Conservation (phyloP, 2,797 vertebrate species). For the Setipinna tenuifilis region DNA sequence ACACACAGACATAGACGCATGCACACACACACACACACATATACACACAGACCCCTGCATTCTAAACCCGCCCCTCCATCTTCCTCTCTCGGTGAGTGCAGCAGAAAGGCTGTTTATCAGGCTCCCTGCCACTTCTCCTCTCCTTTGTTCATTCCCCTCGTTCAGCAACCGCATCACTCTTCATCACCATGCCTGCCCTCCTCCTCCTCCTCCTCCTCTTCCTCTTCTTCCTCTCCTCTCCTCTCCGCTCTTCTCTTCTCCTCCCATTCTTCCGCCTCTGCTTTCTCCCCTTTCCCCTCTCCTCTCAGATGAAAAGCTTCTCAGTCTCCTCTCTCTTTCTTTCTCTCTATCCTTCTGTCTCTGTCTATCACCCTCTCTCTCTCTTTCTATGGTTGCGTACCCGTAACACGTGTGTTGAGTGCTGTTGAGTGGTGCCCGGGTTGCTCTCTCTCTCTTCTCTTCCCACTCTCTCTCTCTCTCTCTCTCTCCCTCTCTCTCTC, state of each 20-base stretch:
- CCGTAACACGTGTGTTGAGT: background rate
- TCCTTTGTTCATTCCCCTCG: slow-evolving; percentile 22
- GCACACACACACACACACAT: background rate
- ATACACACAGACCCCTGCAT: background rate
- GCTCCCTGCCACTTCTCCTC: background rate
- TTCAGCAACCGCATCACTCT: slow-evolving; percentile 8
- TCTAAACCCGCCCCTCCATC: background rate
- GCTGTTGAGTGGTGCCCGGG: background rate
- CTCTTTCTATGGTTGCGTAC: background rate
- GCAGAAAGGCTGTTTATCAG: slow-evolving; percentile 12
- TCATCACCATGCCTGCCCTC: slow-evolving; percentile 43
- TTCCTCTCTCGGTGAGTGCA: background rate
- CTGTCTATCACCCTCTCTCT: background rate
- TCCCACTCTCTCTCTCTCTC: slow-evolving; percentile 30
- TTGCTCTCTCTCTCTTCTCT: slow-evolving; percentile 30
- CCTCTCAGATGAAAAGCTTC: background rate
- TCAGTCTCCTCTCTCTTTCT: slow-evolving; percentile 28
- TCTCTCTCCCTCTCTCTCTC: slow-evolving; percentile 53
- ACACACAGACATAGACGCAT: background rate
- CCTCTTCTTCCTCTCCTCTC: background rate
- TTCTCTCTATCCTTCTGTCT: background rate
- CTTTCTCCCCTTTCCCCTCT: slow-evolving; percentile 12
- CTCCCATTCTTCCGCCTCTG: background rate
- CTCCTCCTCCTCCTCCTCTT: slow-evolving; percentile 35
- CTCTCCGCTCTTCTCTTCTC: background rate